Percentiles rank a stretch among this genome's conserved stretches.
phyloP scores from a whole-genome alignment of 2,888 invertebrate genomes.

The Lasioglossum zephyrum region DNA sequence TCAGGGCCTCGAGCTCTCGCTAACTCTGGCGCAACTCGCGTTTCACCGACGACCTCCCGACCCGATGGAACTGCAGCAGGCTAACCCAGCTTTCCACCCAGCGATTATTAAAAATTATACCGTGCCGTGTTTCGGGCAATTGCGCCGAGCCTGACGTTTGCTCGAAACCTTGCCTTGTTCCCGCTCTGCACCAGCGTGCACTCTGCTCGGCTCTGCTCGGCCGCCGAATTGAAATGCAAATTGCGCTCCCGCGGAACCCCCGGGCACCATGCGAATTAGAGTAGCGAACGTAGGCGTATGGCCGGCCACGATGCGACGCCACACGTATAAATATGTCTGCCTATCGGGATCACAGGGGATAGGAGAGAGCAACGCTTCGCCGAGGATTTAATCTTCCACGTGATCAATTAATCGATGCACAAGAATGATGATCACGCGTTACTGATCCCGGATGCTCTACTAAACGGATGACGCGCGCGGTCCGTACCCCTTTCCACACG shows the following conservation, averaged over 20 bases:
- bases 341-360: constrained; percentile 29
- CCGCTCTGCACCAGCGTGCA: neutral
- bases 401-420: constrained; percentile 61
- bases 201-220: neutral
- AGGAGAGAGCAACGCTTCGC: constrained; percentile 39
- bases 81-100: neutral
- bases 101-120: constrained; percentile 41
- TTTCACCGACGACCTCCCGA: constrained; percentile 7
- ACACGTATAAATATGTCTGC: constrained; percentile 48
- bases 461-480: constrained; percentile 58
- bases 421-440: constrained; percentile 58
- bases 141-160: neutral
- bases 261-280: neutral
- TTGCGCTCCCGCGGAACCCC: neutral
- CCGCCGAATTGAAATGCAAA: constrained; percentile 29
- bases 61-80: constrained; percentile 2
- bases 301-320: constrained; percentile 6
- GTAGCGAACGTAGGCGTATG: constrained; percentile 1
- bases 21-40: constrained; percentile 15
- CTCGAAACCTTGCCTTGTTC: neutral
- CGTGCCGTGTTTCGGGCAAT: constrained; percentile 9
- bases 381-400: constrained; percentile 59
- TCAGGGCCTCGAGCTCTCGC: constrained; percentile 38
- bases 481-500: constrained; percentile 44
- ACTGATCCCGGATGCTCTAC: constrained; percentile 61